Base-by-base conservation (phyloP, 2,113 vertebrate species). In the Phalacrocorax pelagicus region DNA sequence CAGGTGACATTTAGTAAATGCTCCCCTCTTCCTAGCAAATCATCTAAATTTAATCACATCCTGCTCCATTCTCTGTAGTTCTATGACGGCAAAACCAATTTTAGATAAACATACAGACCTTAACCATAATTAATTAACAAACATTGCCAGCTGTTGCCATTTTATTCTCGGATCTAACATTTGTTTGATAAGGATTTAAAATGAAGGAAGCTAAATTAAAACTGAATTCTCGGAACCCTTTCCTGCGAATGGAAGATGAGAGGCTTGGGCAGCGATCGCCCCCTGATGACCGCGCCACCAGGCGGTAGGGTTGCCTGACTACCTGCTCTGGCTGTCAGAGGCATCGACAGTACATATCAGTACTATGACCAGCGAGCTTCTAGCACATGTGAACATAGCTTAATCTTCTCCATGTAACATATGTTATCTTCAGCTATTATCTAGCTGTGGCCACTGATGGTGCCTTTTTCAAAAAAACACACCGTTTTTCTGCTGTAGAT, bases 281-380 rank as follows among this genome's bases (percentile, higher is more conserved):
- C 22, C 59, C 44, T 42, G 12, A 57, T 65, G n/a, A 55, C 7
- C 2, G 0, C 27, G 44, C 34, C 15, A 18, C 20, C 0, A 0
- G 34, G 19, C 4, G 0, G 29, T 3, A 67, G 24, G 27, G 15
- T 20, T 38, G 12, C 24, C 13, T 29, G 27, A 42, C 52, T 42
- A 34, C 23, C 23, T n/a, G 24, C 51, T 74, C 55, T 0, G 0
- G 38, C 59, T 46, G 17, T 12, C 6, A 1, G 10, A 19, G 54
- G 46, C n/a, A 40, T 14, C 3, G 2, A 19, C 1, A 15, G 62
- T 17, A 18, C 32, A 3, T 9, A 6, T 32, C 23, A 63, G 12
- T 22, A 12, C 26, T 42, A 11, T 4, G 3, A 85, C 32, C 61
- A 44, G 12, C 23, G 42, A 74, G 52, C 32, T 72, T 95, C 47